phyloP scores from a whole-genome alignment of 2,797 vertebrate species.

The Gambusia yucatana region DNA sequence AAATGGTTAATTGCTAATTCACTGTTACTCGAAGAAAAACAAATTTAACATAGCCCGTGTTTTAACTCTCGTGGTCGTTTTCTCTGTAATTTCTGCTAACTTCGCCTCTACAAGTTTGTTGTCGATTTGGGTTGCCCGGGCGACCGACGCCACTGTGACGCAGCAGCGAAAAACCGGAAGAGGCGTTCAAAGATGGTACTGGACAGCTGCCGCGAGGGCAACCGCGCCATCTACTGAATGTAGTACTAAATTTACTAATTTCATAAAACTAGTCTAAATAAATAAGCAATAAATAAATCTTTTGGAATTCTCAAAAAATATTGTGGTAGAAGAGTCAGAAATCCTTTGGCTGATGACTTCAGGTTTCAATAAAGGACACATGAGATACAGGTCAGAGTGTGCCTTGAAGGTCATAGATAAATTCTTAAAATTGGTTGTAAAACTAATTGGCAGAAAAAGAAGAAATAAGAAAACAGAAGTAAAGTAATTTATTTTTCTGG shows the following conservation, averaged over 20 bases:
- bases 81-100: slow-evolving; percentile 13
- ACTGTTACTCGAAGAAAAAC: not conserved
- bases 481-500: not conserved
- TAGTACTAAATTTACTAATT: not conserved
- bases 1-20: not conserved
- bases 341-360: not conserved
- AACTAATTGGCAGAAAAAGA: not conserved
- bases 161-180: slow-evolving; percentile 9
- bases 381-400: not conserved
- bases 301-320: not conserved
- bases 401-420: not conserved
- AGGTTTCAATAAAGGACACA: not conserved
- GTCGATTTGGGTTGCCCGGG: slow-evolving; percentile 59
- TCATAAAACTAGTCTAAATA: not conserved
- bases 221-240: slow-evolving; percentile 49
- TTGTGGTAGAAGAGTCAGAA: not conserved
- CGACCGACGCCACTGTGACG: slow-evolving; percentile 36
- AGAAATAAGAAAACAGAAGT: not conserved
- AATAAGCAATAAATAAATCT: not conserved
- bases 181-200: slow-evolving; percentile 8
- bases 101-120: slow-evolving; percentile 52
- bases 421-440: not conserved
- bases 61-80: not conserved
- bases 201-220: not conserved
- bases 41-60: not conserved